These are phyloP conservation scores for Hippocampus comes DNA, from an alignment of 2,113 vertebrate genomes.

Conservation along the genomic window DNA sequence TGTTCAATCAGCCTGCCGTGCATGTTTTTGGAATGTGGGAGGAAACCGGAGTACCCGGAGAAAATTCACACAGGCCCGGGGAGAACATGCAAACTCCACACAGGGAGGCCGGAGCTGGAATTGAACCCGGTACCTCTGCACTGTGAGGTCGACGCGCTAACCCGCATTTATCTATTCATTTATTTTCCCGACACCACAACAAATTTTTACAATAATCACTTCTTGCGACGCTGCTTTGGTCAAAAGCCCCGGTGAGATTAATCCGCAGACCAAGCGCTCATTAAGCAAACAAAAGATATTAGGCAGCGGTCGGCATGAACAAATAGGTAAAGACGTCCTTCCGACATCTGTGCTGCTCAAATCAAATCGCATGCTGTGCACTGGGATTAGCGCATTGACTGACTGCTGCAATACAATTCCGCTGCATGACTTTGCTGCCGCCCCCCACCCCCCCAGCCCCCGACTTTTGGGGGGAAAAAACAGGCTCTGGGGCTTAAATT, in stretches of 20 bases:
- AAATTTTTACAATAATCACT: conserved; percentile 1
- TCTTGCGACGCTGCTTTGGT: conserved; percentile 4
- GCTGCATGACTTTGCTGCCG: not conserved
- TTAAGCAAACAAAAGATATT: conserved; percentile 33
- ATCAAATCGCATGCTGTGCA: conserved; percentile 7
- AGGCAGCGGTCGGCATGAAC: conserved; percentile 34
- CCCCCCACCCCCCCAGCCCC: too few species aligned
- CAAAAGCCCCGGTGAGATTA: conserved; percentile 33
- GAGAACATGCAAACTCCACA: too few species aligned
- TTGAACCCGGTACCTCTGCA: too few species aligned
- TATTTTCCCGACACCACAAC: not conserved
- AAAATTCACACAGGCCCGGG: too few species aligned
- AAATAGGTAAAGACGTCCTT: conserved; percentile 32
- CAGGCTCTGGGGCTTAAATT: too few species aligned
- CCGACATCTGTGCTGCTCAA: conserved; percentile 19
- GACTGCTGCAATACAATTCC: not conserved
- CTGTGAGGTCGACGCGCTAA: too few species aligned
- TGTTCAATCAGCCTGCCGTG: too few species aligned
- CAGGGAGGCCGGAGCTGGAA: too few species aligned
- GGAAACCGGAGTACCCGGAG: too few species aligned
- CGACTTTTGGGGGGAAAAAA: not conserved
- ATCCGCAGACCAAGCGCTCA: conserved; percentile 23
- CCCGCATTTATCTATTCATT: too few species aligned
- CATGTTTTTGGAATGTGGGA: too few species aligned
- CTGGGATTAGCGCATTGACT: conserved; percentile 2